phyloP scores from a whole-genome alignment of 2,888 invertebrate species.

The Diabrotica balteata region DNA sequence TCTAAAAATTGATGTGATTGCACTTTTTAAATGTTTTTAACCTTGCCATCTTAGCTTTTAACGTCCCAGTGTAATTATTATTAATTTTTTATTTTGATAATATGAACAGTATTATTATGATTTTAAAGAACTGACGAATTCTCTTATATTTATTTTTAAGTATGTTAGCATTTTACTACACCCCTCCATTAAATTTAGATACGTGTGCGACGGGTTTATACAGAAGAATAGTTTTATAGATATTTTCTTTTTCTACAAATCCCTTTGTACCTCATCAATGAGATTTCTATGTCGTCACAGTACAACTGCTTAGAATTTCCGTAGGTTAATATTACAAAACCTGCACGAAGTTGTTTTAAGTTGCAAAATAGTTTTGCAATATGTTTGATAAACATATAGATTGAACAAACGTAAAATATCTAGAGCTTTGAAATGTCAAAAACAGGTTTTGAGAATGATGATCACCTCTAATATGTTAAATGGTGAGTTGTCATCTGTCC shows the following conservation, averaged over 20 bases:
- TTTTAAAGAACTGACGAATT: slow-evolving; percentile 45
- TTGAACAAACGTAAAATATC: too few species aligned
- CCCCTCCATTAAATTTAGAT: slow-evolving; percentile 9
- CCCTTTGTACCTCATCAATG: not conserved
- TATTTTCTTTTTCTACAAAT: not conserved
- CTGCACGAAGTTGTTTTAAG: too few species aligned
- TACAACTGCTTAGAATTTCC: too few species aligned
- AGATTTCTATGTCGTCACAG: too few species aligned
- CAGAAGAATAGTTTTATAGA: slow-evolving; percentile 1
- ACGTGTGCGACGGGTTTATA: slow-evolving; percentile 1
- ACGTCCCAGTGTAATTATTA: slow-evolving; percentile 15
- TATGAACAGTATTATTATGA: slow-evolving; percentile 47
- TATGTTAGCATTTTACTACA: slow-evolving; percentile 19
- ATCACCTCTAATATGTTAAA: too few species aligned
- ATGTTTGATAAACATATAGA: too few species aligned
- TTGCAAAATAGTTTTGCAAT: too few species aligned
- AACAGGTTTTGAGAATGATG: too few species aligned
- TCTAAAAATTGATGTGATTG: slow-evolving; percentile 7
- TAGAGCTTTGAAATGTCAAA: too few species aligned
- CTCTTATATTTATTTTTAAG: slow-evolving; percentile 38
- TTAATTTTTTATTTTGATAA: slow-evolving; percentile 26
- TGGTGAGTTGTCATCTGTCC: too few species aligned
- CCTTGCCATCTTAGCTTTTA: slow-evolving; percentile 38
- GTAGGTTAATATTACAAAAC: too few species aligned
- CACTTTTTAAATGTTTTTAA: slow-evolving; percentile 16